Evolutionary conservation across 2,797 vertebrate genomes (phyloP), one percentile per base, ranked within the genome.

Genomic region (Sphenodon punctatus): DNA sequence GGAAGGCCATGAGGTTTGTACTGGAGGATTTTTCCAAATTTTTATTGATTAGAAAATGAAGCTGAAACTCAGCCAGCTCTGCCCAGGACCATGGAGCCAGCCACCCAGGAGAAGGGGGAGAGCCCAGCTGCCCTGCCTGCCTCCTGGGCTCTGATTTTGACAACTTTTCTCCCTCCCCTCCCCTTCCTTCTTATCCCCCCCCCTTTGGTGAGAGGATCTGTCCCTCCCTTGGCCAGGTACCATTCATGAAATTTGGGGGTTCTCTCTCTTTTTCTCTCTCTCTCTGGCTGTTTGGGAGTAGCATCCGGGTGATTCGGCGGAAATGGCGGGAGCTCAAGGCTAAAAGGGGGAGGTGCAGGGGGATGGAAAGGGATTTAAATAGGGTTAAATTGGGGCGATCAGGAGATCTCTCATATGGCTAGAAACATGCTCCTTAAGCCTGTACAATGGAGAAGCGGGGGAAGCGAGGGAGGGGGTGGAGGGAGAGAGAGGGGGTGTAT

Each of bases 1-100:
- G 95, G 96, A 93, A 96, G 95, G 97, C 97, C 97, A 97, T 95
- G 96, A 97, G 97, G 96, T 95, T 95, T 94, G 94, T 95, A 91
- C 91, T 88, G 95, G 95, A 95, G 94, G 94, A 90, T 94, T 92
- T 88, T 84, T 79, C 80, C 78, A 91, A 92, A 17, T 55, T 76
- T 16, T 4, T 23, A 65, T 58, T 82, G 59, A 60, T 15, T 89
- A 45, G 86, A 81, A 75, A 85, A 53, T 82, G 61, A 49, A 80
- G 85, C 84, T 58, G 15, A 58, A 82, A 78, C 88, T 17, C 70
- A 34, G 77, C 59, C 41, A 17, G 61, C 15, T 20, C 67, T 67
- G 60, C 61, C 39, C 39, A 82, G 80, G 63, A 81, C 64, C 89
- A 86, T 87, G 92, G 81, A 80, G 69, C 64, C 69, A 67, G 71